These are phyloP conservation scores for Gnathonemus echidnorhynchus DNA, from an alignment of 2,113 vertebrate species.

Conservation along the genomic window DNA sequence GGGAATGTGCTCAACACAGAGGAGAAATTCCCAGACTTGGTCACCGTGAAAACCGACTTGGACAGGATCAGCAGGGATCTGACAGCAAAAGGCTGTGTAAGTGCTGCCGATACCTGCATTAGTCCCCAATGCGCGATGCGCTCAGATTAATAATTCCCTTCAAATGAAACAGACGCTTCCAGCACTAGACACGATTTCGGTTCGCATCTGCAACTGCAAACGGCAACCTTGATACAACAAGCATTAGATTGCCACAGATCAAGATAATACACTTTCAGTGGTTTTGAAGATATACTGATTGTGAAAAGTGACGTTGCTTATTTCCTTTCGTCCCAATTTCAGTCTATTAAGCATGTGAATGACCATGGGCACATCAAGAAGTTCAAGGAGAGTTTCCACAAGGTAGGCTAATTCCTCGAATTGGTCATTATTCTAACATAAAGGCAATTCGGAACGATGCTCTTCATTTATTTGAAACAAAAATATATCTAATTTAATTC, in stretches of 20 bases:
- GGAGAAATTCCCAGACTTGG: constrained; percentile 27
- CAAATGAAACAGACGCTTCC: neutral
- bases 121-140: too few relatives aligned
- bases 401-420: constrained; percentile 4
- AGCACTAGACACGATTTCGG: neutral
- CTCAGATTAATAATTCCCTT: neutral
- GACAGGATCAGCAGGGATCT: constrained; percentile 45
- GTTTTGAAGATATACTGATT: neutral
- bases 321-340: neutral
- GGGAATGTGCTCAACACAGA: constrained; percentile 48
- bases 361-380: constrained; percentile 9
- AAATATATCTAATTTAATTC: neutral
- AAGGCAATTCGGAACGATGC: neutral
- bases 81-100: constrained; percentile 34
- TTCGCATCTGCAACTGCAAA: neutral
- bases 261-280: neutral
- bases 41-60: constrained; percentile 55
- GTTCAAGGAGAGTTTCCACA: constrained; percentile 25
- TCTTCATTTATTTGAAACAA: neutral
- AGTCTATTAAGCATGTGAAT: constrained; percentile 15
- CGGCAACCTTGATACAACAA: neutral
- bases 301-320: neutral
- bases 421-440: neutral
- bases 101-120: neutral
- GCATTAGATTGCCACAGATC: neutral